Percentiles rank a stretch among this genome's conserved stretches.
phyloP scores from a whole-genome alignment of 2,888 invertebrate genomes.

The Athripsodes cinereus region DNA sequence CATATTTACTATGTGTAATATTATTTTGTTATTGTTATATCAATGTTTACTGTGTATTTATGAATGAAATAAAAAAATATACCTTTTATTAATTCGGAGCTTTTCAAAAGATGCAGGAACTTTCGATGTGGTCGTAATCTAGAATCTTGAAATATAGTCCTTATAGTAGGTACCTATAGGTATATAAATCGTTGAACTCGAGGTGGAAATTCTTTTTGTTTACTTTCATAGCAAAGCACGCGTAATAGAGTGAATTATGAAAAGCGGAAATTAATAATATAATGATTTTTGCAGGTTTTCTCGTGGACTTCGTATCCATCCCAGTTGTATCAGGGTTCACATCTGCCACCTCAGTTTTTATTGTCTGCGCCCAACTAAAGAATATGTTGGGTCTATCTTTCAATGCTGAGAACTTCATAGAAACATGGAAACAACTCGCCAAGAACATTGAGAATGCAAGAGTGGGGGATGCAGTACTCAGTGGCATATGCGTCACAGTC shows the following conservation, averaged over 20 bases:
- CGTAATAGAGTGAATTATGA: neutral
- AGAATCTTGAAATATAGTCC: too few relatives aligned
- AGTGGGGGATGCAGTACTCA: slow-evolving; percentile 55
- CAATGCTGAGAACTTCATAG: slow-evolving; percentile 55
- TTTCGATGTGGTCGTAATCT: too few relatives aligned
- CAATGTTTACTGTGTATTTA: too few relatives aligned
- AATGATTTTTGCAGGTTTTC: slow-evolving; percentile 49
- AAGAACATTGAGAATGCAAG: slow-evolving; percentile 49
- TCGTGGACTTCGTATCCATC: slow-evolving; percentile 67
- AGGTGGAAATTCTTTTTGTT: too few relatives aligned
- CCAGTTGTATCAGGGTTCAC: slow-evolving; percentile 73
- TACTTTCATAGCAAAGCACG: too few relatives aligned
- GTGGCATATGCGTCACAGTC: slow-evolving; percentile 54
- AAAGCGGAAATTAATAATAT: neutral
- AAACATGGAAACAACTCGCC: slow-evolving; percentile 53
- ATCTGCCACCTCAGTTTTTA: slow-evolving; percentile 69
- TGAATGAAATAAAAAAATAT: too few relatives aligned
- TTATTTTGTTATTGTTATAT: too few relatives aligned
- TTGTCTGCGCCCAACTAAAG: slow-evolving; percentile 69
- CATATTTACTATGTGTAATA: too few relatives aligned
- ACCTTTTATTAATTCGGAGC: too few relatives aligned
- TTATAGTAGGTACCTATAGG: too few relatives aligned
- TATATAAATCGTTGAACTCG: too few relatives aligned
- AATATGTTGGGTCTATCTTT: slow-evolving; percentile 57
- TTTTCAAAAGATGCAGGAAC: too few relatives aligned